These are phyloP conservation scores for Nemotelus nigrinus DNA, from an alignment of 2,888 invertebrate genomes.

Conservation along the genomic window DNA sequence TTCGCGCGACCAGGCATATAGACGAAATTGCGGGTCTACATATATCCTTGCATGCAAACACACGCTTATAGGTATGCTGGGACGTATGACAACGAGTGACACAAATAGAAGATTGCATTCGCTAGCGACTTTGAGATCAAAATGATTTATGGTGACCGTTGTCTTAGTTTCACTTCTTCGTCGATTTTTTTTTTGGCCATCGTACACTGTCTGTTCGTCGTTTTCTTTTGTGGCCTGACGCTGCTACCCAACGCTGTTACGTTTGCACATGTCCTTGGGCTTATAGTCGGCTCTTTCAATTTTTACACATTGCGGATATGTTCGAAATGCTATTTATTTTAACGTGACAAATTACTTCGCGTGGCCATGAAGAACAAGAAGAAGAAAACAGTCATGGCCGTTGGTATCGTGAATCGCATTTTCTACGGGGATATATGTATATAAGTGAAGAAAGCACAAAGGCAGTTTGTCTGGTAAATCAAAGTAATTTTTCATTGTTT, in stretches of 20 bases:
- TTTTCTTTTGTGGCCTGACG: not conserved
- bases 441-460: not conserved
- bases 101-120: conserved; percentile 48
- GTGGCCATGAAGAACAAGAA: conserved; percentile 26
- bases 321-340: conserved; percentile 42
- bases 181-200: conserved; percentile 14
- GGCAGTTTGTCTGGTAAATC: not conserved
- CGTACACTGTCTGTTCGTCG: conserved; percentile 15
- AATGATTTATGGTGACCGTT: conserved; percentile 48
- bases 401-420: not conserved
- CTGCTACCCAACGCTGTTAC: not conserved
- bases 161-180: conserved; percentile 35
- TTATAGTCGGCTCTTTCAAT: not conserved
- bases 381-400: conserved; percentile 33
- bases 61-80: conserved; percentile 27
- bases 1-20: conserved; percentile 29
- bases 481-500: not conserved
- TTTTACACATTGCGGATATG: conserved; percentile 30
- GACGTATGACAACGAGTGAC: conserved; percentile 44
- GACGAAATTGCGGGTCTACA: conserved; percentile 20
- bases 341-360: conserved; percentile 40
- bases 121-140: conserved; percentile 39
- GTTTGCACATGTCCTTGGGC: conserved; percentile 14
- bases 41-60: conserved; percentile 17
- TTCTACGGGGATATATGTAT: conserved; percentile 8